Percentiles rank a stretch among this genome's conserved stretches.
Conservation (phyloP, 1,140 invertebrate genomes). For the Leptinotarsa lineolata region DNA sequence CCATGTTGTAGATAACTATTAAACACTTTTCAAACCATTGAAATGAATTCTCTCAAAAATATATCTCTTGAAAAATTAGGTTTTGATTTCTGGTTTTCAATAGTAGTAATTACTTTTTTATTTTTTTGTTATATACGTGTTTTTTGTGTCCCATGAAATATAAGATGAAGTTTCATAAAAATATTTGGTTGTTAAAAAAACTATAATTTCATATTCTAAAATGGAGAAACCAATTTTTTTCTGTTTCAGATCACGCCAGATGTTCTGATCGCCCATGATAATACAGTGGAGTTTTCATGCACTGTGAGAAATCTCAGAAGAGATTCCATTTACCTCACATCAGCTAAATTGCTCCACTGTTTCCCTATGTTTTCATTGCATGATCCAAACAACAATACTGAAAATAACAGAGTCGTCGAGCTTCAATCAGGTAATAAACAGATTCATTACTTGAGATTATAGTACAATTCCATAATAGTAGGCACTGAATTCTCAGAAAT, state of each 20-base stretch:
- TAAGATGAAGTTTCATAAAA: not conserved
- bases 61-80: too few relatives aligned
- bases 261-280: slow-evolving; percentile 12
- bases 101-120: too few relatives aligned
- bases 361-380: slow-evolving; percentile 22
- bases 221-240: not conserved
- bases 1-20: too few relatives aligned
- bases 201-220: not conserved
- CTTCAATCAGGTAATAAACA: slow-evolving; percentile 28
- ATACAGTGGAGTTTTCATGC: slow-evolving; percentile 24
- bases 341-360: not conserved
- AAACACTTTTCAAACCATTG: too few relatives aligned
- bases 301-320: slow-evolving; percentile 21
- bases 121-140: not conserved
- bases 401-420: slow-evolving; percentile 16
- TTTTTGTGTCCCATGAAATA: not conserved
- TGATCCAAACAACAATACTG: slow-evolving; percentile 20
- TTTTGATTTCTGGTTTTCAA: too few relatives aligned
- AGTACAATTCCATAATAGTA: too few relatives aligned
- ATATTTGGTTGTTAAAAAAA: not conserved
- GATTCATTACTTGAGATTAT: not conserved
- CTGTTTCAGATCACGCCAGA: slow-evolving; percentile 27
- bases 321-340: slow-evolving; percentile 8
- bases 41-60: too few relatives aligned
- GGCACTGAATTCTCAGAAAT: too few relatives aligned